phyloP scores from a whole-genome alignment of 2,888 invertebrate genomes.

The Euphydryas editha region DNA sequence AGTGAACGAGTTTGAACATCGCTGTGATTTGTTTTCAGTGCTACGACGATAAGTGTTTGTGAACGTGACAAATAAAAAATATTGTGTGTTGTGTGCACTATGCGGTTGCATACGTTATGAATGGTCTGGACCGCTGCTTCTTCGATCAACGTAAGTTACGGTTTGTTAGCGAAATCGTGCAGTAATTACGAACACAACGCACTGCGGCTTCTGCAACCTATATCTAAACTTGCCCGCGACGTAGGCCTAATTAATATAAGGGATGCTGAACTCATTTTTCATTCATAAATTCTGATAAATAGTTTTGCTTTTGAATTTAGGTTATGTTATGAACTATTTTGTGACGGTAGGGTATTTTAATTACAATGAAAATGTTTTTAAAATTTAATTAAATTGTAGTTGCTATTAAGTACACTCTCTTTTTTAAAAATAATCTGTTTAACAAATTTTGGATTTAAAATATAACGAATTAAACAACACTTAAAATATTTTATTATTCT shows the following conservation, averaged over 20 bases:
- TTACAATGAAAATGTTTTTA: too few relatives aligned
- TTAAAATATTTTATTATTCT: too few relatives aligned
- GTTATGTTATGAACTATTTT: slow-evolving; percentile 4
- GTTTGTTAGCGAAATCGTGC: slow-evolving; percentile 48
- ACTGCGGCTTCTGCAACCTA: slow-evolving; percentile 40
- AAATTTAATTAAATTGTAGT: too few relatives aligned
- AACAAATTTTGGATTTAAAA: too few relatives aligned
- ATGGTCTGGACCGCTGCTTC: slow-evolving; percentile 83
- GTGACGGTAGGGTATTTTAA: neutral
- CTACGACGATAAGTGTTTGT: slow-evolving; percentile 69
- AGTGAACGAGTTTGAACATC: slow-evolving; percentile 75
- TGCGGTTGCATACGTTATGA: slow-evolving; percentile 81
- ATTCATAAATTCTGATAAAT: slow-evolving; percentile 7
- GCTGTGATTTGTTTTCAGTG: slow-evolving; percentile 80
- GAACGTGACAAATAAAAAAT: slow-evolving; percentile 63
- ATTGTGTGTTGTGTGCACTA: slow-evolving; percentile 78
- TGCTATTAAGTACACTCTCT: too few relatives aligned
- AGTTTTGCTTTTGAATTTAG: neutral
- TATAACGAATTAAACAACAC: too few relatives aligned
- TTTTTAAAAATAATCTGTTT: too few relatives aligned
- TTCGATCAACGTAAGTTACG: slow-evolving; percentile 82
- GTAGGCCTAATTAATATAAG: slow-evolving; percentile 22
- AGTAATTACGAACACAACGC: slow-evolving; percentile 43
- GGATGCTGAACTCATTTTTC: neutral
- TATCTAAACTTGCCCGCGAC: slow-evolving; percentile 12